phyloP scores from a whole-genome alignment of 2,113 vertebrate genomes.

The Oreocharis arfaki region DNA sequence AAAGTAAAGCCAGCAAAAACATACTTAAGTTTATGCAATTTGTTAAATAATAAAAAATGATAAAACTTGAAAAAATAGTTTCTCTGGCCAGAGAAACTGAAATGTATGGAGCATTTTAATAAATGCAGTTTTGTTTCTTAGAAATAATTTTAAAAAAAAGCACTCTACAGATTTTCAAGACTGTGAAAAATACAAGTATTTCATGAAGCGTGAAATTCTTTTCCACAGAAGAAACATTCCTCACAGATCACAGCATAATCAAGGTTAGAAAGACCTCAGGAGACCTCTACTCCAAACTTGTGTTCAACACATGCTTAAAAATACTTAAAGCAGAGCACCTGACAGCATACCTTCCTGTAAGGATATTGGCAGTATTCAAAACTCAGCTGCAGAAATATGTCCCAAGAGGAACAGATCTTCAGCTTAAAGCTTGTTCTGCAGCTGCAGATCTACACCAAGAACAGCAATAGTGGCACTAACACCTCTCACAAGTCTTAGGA shows the following conservation, averaged over 20 bases:
- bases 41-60: accelerated
- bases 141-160: neutral
- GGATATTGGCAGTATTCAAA: neutral
- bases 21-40: neutral
- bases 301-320: neutral
- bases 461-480: neutral
- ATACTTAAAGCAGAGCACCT: neutral
- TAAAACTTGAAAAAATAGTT: neutral
- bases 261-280: neutral
- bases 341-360: neutral
- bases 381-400: neutral
- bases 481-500: accelerated
- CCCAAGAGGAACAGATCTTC: neutral
- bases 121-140: neutral
- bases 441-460: neutral
- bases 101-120: neutral
- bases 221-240: neutral
- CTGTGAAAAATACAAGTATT: neutral
- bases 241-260: neutral
- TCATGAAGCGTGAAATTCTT: accelerated
- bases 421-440: neutral
- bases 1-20: neutral
- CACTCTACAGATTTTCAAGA: neutral
- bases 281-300: neutral
- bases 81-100: neutral